Base-by-base conservation (phyloP, 1,140 invertebrate species). In the Heterodera schachtii region DNA sequence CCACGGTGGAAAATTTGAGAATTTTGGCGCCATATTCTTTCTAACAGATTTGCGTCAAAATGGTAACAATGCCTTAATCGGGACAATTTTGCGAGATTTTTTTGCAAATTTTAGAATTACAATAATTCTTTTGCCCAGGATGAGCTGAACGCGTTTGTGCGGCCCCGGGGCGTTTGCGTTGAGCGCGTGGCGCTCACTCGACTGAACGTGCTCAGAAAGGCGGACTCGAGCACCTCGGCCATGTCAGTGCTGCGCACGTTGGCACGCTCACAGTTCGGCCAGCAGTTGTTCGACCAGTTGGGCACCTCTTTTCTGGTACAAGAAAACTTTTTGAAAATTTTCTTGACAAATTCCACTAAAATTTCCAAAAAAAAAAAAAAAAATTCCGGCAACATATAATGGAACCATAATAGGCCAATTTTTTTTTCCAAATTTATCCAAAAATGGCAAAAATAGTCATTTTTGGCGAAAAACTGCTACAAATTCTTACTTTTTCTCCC, bases 211-310 rank as follows among this genome's bases (percentile, higher is more conserved):
- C 57, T 87, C 9, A 88, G 87, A 49, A 7, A 21, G 19, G 86
- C 71, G 1, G 85, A 86, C 57, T 86, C 86, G 47, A 64, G 57
- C n/a, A 13, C 2, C 13, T 78, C 83, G 73, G 79, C 85, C 2
- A 64, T 87, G 31, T 44, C 21, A 8, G 13, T 87, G n/a, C 85
- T 86, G 66, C 75, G 87, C 31, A 81, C 84, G 41, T 44, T 86
- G 21, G 64, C 85, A 19, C 78, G 76, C 31, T 84, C 80, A 41
- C 82, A 86, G 52, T 52, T 83, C 13, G 85, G 85, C n/a, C 79
- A 83, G 5, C 83, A 85, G 66, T 44, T 85, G 19, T 69, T 86
- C n/a, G 49, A 64, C 46, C 64, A 57, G 52, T 75, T 84, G n/a
- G 81, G 81, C 13, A 49, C 8, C 8, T 6, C 9, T n/a, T 71